phyloP scores from a whole-genome alignment of 2,888 invertebrate species.

The Macaria notata region DNA sequence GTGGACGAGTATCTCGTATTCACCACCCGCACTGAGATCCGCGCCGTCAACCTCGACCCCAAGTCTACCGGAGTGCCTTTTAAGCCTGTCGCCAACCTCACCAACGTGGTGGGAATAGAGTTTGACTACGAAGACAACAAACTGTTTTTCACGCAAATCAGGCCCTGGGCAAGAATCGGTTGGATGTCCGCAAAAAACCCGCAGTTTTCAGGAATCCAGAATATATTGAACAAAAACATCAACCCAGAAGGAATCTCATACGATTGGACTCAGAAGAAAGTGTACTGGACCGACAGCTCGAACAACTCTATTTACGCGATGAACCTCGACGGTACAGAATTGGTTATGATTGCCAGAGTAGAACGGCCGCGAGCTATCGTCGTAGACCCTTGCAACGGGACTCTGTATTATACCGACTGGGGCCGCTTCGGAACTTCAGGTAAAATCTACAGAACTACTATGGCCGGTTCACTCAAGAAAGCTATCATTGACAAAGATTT shows the following conservation, averaged over 20 bases:
- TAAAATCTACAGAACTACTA: slow-evolving; percentile 96
- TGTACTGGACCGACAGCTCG: slow-evolving; percentile 98
- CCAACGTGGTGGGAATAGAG: slow-evolving; percentile 97
- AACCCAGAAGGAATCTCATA: slow-evolving; percentile 97
- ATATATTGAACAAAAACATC: slow-evolving; percentile 89
- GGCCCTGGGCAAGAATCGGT: slow-evolving; percentile 94
- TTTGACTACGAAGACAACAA: slow-evolving; percentile 95
- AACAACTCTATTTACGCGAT: slow-evolving; percentile 97
- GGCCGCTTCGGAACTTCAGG: slow-evolving; percentile 95
- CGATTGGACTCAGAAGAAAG: slow-evolving; percentile 98
- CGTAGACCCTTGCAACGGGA: slow-evolving; percentile 97
- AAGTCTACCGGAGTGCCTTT: slow-evolving; percentile 92
- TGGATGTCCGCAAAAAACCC: slow-evolving; percentile 90
- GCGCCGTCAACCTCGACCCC: slow-evolving; percentile 94
- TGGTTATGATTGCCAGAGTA: slow-evolving; percentile 96
- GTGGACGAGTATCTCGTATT: slow-evolving; percentile 96
- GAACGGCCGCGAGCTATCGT: slow-evolving; percentile 97
- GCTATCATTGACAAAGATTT: slow-evolving; percentile 95
- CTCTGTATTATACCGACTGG: slow-evolving; percentile 98
- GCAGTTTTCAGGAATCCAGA: slow-evolving; percentile 82
- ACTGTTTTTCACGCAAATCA: slow-evolving; percentile 95
- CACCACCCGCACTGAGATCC: slow-evolving; percentile 96
- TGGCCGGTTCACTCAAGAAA: slow-evolving; percentile 96
- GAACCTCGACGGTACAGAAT: slow-evolving; percentile 93
- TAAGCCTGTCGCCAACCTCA: slow-evolving; percentile 91